phyloP scores from a whole-genome alignment of 35 echinoderm and acorn worm species.

The Heliocidaris erythrogramma region DNA sequence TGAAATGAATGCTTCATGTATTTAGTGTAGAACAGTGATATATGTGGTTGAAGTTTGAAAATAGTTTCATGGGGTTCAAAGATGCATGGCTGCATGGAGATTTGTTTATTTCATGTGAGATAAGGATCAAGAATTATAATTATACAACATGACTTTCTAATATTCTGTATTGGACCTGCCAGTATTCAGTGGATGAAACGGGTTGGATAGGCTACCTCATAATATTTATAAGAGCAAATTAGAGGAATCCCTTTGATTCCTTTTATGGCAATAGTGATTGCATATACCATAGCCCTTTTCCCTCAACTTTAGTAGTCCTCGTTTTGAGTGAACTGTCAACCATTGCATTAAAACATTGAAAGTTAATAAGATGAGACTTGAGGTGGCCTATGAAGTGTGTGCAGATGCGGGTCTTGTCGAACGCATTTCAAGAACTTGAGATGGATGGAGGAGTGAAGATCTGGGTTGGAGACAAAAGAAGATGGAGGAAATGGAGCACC shows the following conservation, averaged over 20 bases:
- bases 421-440: not conserved
- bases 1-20: not conserved
- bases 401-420: not conserved
- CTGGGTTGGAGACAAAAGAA: not conserved
- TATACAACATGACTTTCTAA: too few species aligned
- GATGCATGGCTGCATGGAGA: not conserved
- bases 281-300: too few species aligned
- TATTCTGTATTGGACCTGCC: not conserved
- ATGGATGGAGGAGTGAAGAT: not conserved
- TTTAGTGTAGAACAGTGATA: not conserved
- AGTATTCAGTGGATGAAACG: not conserved
- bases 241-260: not conserved
- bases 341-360: slow-evolving; percentile 2
- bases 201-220: not conserved
- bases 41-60: not conserved
- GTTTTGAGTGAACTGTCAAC: not conserved
- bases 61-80: not conserved
- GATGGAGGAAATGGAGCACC: not conserved
- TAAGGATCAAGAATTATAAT: too few species aligned
- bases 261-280: too few species aligned
- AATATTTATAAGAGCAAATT: not conserved
- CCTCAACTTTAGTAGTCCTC: not conserved
- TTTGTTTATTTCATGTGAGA: not conserved
- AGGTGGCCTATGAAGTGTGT: not conserved
- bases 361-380: not conserved